Evolutionary conservation across 92 coral and sea anemone genomes (phyloP).

Genomic region (Metridium senile): DNA sequence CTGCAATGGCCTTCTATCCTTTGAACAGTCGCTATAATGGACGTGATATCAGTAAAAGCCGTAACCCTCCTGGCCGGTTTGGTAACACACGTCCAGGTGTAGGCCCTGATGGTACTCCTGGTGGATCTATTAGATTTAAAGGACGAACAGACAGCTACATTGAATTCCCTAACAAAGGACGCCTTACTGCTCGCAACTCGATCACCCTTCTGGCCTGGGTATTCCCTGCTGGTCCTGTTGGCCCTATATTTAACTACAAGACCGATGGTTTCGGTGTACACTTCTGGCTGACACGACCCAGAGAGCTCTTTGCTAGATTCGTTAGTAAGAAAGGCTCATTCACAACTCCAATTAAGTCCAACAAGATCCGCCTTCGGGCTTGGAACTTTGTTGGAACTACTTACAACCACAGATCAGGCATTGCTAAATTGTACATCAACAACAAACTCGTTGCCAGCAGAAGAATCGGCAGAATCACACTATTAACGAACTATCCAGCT

Average conservation of each 20-base stretch:
- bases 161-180: constrained; percentile 71
- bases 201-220: constrained; percentile 85
- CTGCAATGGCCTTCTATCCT: constrained; percentile 81
- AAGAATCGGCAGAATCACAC: constrained; percentile 58
- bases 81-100: constrained; percentile 65
- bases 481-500: constrained; percentile 74
- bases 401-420: constrained; percentile 64
- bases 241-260: constrained; percentile 82
- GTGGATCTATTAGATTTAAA: constrained; percentile 70
- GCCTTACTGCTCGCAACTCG: constrained; percentile 66
- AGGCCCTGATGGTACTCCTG: constrained; percentile 74
- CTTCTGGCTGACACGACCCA: constrained; percentile 77
- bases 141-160: constrained; percentile 82
- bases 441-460: constrained; percentile 57
- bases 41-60: constrained; percentile 73
- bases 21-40: constrained; percentile 60
- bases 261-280: constrained; percentile 82
- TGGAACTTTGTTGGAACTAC: constrained; percentile 83
- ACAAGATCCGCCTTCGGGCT: constrained; percentile 56
- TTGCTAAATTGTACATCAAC: constrained; percentile 66
- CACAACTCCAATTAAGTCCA: constrained; percentile 46
- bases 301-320: constrained; percentile 68
- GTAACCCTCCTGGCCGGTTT: constrained; percentile 74
- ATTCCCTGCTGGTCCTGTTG: constrained; percentile 75
- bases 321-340: constrained; percentile 46